Conservation (phyloP, 2,113 vertebrate genomes). For the Heteronetta atricapilla region DNA sequence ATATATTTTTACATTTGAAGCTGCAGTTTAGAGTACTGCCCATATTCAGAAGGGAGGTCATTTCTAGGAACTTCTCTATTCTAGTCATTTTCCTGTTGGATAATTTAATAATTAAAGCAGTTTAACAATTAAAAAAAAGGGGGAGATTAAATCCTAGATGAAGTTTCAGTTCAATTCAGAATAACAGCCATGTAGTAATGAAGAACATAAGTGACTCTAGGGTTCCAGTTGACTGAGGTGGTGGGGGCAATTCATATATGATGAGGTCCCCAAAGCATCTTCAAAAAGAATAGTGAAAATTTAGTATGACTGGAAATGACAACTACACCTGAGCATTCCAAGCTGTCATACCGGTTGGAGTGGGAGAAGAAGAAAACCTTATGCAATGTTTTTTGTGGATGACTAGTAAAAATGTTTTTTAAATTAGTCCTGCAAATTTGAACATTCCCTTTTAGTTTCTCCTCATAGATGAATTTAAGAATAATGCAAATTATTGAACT, state of each 20-base stretch:
- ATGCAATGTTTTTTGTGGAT: neutral
- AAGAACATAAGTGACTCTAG: neutral
- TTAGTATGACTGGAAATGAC: neutral
- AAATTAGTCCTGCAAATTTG: neutral
- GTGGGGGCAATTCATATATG: neutral
- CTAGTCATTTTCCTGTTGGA: neutral
- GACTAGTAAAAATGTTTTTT: neutral
- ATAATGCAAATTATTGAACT: neutral
- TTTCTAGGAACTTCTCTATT: neutral
- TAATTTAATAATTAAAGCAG: neutral
- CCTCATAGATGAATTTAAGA: neutral
- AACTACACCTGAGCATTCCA: neutral
- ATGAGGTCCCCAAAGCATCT: neutral
- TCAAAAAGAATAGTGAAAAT: neutral
- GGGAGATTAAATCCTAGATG: neutral
- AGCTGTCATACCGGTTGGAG: neutral
- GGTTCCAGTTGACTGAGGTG: neutral
- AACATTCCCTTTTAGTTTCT: neutral
- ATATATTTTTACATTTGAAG: neutral
- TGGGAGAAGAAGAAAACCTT: neutral
- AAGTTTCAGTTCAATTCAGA: neutral
- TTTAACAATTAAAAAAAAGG: neutral
- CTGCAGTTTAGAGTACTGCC: neutral
- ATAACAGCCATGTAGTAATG: neutral
- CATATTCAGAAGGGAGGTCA: neutral